phyloP scores from a whole-genome alignment of 1,140 invertebrate genomes.

The Drosophila ficusphila region DNA sequence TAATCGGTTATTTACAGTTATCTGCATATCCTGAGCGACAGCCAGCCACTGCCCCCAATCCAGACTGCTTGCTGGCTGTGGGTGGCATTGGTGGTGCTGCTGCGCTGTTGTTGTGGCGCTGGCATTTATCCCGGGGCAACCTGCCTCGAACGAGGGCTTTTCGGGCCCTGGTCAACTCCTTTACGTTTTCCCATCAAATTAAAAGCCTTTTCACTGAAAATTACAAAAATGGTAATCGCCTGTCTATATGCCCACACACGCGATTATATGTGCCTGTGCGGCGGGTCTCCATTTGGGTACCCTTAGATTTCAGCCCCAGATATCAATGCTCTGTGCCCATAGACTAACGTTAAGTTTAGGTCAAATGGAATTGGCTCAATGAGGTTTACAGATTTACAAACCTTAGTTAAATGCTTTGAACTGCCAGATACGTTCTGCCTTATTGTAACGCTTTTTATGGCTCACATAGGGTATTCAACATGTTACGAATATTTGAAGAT shows the following conservation, averaged over 20 bases:
- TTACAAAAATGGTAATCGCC: conserved; percentile 73
- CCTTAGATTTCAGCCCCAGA: conserved; percentile 30
- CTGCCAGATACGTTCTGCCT: no score
- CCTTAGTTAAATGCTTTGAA: no score
- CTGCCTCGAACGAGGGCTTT: conserved; percentile 23
- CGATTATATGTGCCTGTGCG: not conserved
- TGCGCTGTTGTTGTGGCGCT: not conserved
- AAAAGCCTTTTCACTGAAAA: conserved; percentile 70
- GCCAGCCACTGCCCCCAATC: not conserved
- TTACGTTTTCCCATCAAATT: conserved; percentile 57
- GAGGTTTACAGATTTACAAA: no score
- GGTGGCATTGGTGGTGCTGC: not conserved
- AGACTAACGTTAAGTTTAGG: no score
- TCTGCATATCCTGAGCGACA: conserved; percentile 67
- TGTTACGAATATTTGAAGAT: no score
- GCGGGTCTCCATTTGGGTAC: not conserved
- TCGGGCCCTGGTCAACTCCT: conserved; percentile 3
- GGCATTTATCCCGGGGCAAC: conserved; percentile 26
- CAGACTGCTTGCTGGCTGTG: not conserved
- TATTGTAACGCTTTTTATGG: no score
- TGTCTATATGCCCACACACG: conserved; percentile 2
- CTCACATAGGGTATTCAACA: no score
- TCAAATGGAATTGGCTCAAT: no score
- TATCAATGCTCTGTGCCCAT: conserved; percentile 51
- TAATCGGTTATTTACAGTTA: conserved; percentile 71